A percentile compares a stretch with the other conserved stretches of the same genome.
These are phyloP conservation scores for Heliconius melpomene DNA, from an alignment of 1,140 invertebrate species.

Conservation along the genomic window DNA sequence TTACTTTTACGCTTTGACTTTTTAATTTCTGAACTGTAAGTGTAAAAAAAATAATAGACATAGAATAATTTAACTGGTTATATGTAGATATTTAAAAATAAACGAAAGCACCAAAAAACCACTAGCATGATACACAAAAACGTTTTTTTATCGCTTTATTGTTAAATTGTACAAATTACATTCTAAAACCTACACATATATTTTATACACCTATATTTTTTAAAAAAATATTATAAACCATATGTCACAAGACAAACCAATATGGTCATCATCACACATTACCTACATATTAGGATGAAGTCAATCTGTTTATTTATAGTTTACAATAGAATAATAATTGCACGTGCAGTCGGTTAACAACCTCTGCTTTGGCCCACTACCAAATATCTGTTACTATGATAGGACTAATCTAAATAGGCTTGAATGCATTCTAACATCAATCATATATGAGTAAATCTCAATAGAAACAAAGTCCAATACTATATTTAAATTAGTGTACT, in stretches of 20 bases:
- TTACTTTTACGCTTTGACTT: too few species aligned
- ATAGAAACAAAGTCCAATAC: not conserved
- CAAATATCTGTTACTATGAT: conserved; percentile 41
- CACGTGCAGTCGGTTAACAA: conserved; percentile 54
- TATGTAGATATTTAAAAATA: too few species aligned
- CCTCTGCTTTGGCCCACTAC: conserved; percentile 42
- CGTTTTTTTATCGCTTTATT: too few species aligned
- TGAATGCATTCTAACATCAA: conserved; percentile 4
- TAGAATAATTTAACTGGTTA: too few species aligned
- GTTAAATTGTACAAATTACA: too few species aligned
- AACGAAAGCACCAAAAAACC: too few species aligned
- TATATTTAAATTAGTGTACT: not conserved
- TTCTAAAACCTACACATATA: too few species aligned
- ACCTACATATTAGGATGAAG: not conserved
- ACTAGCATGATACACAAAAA: too few species aligned
- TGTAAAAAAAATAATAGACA: too few species aligned
- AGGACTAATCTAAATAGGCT: conserved; percentile 14
- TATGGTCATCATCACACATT: not conserved
- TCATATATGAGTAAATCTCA: not conserved
- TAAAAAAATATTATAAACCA: too few species aligned
- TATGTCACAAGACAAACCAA: not conserved
- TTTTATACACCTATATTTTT: too few species aligned
- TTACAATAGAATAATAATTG: conserved; percentile 43
- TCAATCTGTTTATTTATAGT: conserved; percentile 39
- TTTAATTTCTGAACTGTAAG: too few species aligned